Percentiles rank a stretch among this genome's conserved stretches.
Evolutionary conservation across 2,888 invertebrate species (phyloP).

Genomic region (Thelaira solivaga): DNA sequence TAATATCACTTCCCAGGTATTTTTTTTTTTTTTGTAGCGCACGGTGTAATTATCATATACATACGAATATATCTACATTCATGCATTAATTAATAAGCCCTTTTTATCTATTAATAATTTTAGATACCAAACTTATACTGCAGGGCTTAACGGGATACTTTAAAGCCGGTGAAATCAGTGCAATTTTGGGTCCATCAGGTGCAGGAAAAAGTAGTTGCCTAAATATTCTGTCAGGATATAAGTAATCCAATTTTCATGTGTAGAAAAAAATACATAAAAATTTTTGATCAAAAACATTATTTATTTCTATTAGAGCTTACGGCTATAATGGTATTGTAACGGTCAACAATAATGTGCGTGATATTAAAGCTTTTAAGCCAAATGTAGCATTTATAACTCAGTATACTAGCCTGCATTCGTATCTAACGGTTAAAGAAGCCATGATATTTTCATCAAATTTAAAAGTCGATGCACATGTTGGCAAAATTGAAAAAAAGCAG

Average conservation of each 20-base stretch:
- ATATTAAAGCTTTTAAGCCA: constrained; percentile 83
- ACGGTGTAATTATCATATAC: too few relatives aligned
- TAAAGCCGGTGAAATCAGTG: constrained; percentile 86
- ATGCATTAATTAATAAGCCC: neutral
- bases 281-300: constrained; percentile 38
- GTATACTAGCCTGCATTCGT: constrained; percentile 87
- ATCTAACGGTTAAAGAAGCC: constrained; percentile 90
- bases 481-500: constrained; percentile 80
- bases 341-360: constrained; percentile 84
- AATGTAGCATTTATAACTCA: constrained; percentile 94
- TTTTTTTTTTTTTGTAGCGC: too few relatives aligned
- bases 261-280: constrained; percentile 30
- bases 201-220: constrained; percentile 92
- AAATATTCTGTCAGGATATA: constrained; percentile 93
- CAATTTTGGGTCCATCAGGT: constrained; percentile 94
- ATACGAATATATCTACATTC: neutral
- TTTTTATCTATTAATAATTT: constrained; percentile 64
- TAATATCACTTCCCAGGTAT: too few relatives aligned
- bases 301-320: constrained; percentile 65
- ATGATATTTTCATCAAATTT: constrained; percentile 92
- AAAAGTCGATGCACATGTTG: constrained; percentile 85
- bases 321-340: constrained; percentile 82
- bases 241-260: constrained; percentile 80
- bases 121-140: constrained; percentile 81
- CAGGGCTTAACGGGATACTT: constrained; percentile 83